phyloP scores from a whole-genome alignment of 2,888 invertebrate genomes.

The Eupithecia inturbata region DNA sequence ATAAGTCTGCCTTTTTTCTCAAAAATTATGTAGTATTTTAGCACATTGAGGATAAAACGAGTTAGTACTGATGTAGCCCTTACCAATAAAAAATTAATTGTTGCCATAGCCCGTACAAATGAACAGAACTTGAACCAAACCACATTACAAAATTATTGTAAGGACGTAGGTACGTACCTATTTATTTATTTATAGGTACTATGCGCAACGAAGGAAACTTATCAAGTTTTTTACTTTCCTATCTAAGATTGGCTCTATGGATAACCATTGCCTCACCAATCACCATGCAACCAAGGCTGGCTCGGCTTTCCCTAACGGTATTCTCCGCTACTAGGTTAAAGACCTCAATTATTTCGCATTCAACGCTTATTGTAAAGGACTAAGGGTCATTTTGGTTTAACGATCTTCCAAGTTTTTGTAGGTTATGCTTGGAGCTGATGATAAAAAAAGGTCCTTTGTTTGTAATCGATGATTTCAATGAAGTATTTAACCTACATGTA shows the following conservation, averaged over 20 bases:
- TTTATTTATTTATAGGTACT: too few species aligned
- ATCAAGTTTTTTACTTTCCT: constrained; percentile 19
- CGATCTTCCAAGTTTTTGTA: constrained; percentile 19
- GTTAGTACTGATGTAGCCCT: too few species aligned
- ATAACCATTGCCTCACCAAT: constrained; percentile 37
- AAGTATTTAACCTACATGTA: too few species aligned
- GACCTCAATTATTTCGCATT: constrained; percentile 50
- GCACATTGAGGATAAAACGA: too few species aligned
- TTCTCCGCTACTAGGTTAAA: constrained; percentile 58
- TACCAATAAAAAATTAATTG: too few species aligned
- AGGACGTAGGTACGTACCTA: too few species aligned
- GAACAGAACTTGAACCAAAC: too few species aligned
- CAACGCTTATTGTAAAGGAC: constrained; percentile 30
- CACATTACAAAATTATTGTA: too few species aligned
- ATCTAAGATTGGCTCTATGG: constrained; percentile 16
- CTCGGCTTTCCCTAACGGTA: constrained; percentile 60
- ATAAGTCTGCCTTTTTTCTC: too few species aligned
- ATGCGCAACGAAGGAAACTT: constrained; percentile 8
- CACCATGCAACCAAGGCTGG: constrained; percentile 45
- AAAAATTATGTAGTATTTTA: too few species aligned
- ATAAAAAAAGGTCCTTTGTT: constrained; percentile 2
- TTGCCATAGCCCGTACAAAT: too few species aligned
- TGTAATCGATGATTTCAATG: background rate
- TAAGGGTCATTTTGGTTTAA: constrained; percentile 45
- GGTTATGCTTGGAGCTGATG: constrained; percentile 20